Evolutionary conservation across 2,888 invertebrate species (phyloP).

Genomic region (Phasia obesa): DNA sequence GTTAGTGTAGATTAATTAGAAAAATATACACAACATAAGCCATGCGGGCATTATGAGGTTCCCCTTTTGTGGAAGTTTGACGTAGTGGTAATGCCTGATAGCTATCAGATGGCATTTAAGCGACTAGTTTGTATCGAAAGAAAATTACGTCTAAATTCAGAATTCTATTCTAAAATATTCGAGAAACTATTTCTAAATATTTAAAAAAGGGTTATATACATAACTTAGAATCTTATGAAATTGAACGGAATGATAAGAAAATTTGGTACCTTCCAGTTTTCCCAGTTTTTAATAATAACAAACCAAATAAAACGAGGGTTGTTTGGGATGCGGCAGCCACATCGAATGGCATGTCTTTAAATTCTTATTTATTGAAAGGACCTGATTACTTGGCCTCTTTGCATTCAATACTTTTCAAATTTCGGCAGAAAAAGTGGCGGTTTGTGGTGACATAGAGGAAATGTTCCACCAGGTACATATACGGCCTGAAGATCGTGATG

Average conservation of each 20-base stretch:
- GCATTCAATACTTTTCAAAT: too few species aligned
- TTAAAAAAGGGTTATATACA: constrained; percentile 1
- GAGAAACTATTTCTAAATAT: constrained; percentile 3
- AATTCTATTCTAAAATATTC: background rate
- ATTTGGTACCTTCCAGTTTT: background rate
- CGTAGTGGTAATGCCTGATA: background rate
- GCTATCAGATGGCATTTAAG: background rate
- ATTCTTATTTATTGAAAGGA: background rate
- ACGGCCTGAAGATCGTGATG: background rate
- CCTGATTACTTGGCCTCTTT: too few species aligned
- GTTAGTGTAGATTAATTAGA: constrained; percentile 22
- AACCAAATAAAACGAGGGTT: background rate
- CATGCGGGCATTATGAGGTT: background rate
- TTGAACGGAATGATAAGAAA: background rate
- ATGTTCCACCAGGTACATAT: background rate
- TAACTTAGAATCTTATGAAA: too few species aligned
- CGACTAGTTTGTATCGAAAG: background rate
- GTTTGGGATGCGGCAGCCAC: background rate
- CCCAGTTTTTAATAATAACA: background rate
- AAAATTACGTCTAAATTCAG: background rate
- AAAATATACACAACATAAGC: background rate
- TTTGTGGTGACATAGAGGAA: constrained; percentile 9
- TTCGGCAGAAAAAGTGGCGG: background rate
- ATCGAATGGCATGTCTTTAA: background rate
- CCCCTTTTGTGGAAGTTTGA: background rate